phyloP scores from a whole-genome alignment of 2,888 invertebrate genomes.

The Drosophila neonasuta region DNA sequence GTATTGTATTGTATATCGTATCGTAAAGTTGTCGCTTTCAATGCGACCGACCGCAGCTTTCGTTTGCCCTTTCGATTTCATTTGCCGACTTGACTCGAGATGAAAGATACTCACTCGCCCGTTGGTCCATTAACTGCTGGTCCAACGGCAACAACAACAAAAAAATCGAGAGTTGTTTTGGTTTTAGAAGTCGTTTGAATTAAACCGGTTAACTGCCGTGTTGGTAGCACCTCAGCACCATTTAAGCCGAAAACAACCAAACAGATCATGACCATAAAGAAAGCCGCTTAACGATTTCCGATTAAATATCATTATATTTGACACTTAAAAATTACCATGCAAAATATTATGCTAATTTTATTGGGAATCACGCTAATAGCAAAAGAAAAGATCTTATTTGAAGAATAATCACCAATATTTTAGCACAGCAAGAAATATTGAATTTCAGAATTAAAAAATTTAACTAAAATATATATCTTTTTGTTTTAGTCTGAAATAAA shows the following conservation, averaged over 20 bases:
- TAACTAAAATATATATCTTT: too few relatives aligned
- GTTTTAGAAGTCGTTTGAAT: conserved; percentile 58
- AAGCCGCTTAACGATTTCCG: conserved; percentile 16
- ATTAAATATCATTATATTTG: conserved; percentile 21
- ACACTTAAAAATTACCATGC: conserved; percentile 22
- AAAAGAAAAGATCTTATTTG: not conserved
- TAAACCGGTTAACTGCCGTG: conserved; percentile 58
- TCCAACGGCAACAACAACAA: conserved; percentile 2
- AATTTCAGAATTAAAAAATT: not conserved
- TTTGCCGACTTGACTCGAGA: conserved; percentile 34
- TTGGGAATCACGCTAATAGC: not conserved
- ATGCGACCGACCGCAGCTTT: conserved; percentile 41
- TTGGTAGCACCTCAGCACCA: conserved; percentile 15
- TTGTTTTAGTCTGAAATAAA: too few relatives aligned
- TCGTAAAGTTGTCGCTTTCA: not conserved
- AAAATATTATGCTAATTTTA: not conserved
- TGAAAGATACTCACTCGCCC: conserved; percentile 13
- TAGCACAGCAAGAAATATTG: not conserved
- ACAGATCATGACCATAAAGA: conserved; percentile 24
- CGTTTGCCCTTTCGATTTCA: conserved; percentile 75
- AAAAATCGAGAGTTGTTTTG: conserved; percentile 70
- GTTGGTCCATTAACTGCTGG: conserved; percentile 7
- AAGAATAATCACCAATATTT: not conserved
- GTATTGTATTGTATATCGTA: too few relatives aligned
- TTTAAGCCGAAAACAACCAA: conserved; percentile 32